Percentiles rank a stretch among this genome's conserved stretches.
These are phyloP conservation scores for Passerina amoena DNA, from an alignment of 2,113 vertebrate genomes.

Conservation along the genomic window DNA sequence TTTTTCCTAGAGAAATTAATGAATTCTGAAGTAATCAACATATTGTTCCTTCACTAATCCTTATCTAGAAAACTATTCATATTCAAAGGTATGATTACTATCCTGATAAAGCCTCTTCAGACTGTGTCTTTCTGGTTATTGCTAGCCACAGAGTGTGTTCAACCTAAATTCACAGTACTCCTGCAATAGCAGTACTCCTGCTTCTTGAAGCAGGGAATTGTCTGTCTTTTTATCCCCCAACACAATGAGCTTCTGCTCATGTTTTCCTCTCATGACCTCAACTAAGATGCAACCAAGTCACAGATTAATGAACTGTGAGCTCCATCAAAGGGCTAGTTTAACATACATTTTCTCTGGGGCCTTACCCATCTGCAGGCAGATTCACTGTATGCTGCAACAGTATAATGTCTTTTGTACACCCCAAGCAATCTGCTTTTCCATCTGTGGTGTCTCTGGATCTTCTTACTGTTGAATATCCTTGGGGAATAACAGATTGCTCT, in stretches of 20 bases:
- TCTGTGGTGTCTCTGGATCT: not conserved
- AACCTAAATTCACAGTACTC: not conserved
- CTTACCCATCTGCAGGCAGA: constrained; percentile 9
- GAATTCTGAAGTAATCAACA: not conserved
- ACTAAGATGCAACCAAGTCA: constrained; percentile 10
- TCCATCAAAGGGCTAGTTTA: not conserved
- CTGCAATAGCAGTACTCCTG: not conserved
- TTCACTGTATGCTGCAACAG: not conserved
- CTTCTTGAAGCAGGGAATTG: not conserved
- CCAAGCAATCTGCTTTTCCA: constrained; percentile 40
- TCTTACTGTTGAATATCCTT: constrained; percentile 4
- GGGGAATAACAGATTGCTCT: constrained; percentile 20
- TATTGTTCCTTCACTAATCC: not conserved
- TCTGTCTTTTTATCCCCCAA: not conserved
- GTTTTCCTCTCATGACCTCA: not conserved
- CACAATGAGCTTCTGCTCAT: not conserved
- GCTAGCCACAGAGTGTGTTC: not conserved
- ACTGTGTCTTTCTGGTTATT: not conserved
- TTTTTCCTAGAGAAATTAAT: not conserved
- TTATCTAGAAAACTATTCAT: not conserved
- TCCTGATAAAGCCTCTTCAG: not conserved
- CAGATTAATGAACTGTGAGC: constrained; percentile 16
- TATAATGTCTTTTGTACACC: constrained; percentile 17
- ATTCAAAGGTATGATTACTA: not conserved
- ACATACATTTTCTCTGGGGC: not conserved